Evolutionary conservation across 2,113 vertebrate genomes (phyloP), one percentile per base, ranked within the genome.

Genomic region (Paramisgurnus dabryanus): DNA sequence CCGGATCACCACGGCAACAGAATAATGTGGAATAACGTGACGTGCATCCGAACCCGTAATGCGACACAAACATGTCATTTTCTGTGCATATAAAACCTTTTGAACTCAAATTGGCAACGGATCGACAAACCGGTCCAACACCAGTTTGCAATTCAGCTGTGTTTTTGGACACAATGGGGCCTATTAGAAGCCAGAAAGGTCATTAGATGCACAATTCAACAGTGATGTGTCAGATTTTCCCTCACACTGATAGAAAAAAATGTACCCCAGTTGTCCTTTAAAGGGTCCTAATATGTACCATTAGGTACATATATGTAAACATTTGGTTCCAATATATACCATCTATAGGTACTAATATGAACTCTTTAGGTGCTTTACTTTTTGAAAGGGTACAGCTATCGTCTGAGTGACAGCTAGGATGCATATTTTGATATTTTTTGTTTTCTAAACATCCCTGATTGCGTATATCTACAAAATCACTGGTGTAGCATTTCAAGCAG

Each of bases 131-230:
- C 63, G 18, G 57, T 49, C 58, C 72, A 75, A 64, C 39, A 60
- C 67, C 61, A 47, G 27, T 18, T 53, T 60, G 55, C 76, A 67
- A 64, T 68, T 49, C 72, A 12, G 3, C 45, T n/a, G 8, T 34
- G 43, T 34, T 75, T 75, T 15, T 41, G 41, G 17, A 64, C 43
- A 64, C 57, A 49, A 12, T 63, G 43, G 0, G 13, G 22, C 18
- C 58, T 45, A 34, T 9, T 7, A 9, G 18, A 64, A 63, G 50
- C 47, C 6, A 68, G 41, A 67, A 83, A 70, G 43, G 58, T 64
- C 63, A 78, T 43, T 4, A n/a, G 49, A 27, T 73, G 12, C 10
- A 34, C 77, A 64, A 80, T 69, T 55, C 11, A 81, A 76, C 53
- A 82, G 67, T 41, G 22, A 50, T 58, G 41, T 39, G 17, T 79